Evolutionary conservation across 2,797 vertebrate genomes (phyloP), one percentile per base, ranked within the genome.

Genomic region (Anguilla marmorata): DNA sequence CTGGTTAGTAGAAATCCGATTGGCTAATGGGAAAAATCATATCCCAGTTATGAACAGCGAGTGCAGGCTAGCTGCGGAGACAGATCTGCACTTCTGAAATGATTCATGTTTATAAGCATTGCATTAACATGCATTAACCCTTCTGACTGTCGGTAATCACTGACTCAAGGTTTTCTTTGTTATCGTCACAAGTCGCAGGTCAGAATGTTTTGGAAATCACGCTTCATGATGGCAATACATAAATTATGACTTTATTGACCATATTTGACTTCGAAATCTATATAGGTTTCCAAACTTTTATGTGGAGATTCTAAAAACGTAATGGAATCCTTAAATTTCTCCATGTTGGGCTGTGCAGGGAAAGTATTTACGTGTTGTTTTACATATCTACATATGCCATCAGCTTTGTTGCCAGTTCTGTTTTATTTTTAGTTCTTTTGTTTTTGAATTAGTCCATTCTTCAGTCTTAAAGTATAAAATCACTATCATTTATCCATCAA

Each of bases 391-490:
- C 41, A 45, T 45, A 45, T 45, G 41, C 41, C 21, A 48, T 24
- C 79, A 82, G 21, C n/a, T 69, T 27, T 8, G 24, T 12, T 82
- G 45, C 41, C 41, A 45, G 41, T 45, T 41, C 37, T 45, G 41
- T 45, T 45, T 45, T 45, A 45, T 45, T 45, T 45, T 45, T 45
- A 45, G 41, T 45, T 45, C 41, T 45, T 45, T 45, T 45, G 41
- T 45, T 24, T 82, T 82, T 50, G 19, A 48, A 82, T 82, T 21
- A 50, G 11, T 11, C 41, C 19, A 3, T 50, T 50, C 24, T 82
- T 82, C 79, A 82, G 79, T 24, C 21, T 50, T 82, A 50, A 82
- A 82, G 41, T 48, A 9, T 82, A 27, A 58, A 27, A 69, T 69
- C n/a, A 3, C 50, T n/a, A 82, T n/a, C 9, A 50, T n/a, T 24